These are phyloP conservation scores for Emydura subglobosa DNA, from an alignment of 2,113 vertebrate genomes.

Conservation along the genomic window DNA sequence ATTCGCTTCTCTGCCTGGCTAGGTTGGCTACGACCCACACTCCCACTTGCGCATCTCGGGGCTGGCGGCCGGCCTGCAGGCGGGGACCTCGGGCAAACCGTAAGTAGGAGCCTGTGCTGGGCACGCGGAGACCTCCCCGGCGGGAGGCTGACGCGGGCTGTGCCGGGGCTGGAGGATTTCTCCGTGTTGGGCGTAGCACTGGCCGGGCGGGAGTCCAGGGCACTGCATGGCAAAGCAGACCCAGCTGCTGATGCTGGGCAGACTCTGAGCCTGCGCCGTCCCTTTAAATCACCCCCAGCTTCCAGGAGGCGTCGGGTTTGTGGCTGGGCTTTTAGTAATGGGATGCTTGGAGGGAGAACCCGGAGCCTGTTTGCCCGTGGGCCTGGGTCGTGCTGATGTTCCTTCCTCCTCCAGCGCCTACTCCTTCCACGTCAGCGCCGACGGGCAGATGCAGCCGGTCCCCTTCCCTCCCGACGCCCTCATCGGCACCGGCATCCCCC, in stretches of 20 bases:
- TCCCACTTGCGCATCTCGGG: conserved; percentile 87
- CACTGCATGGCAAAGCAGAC: not conserved
- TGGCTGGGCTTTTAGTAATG: not conserved
- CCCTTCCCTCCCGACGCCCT: conserved; percentile 90
- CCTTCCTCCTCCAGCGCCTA: conserved; percentile 76
- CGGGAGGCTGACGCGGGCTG: not conserved
- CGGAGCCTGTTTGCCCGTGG: rapidly evolving
- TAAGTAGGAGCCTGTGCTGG: conserved; percentile 66
- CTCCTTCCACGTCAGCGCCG: conserved; percentile 89
- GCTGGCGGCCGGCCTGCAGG: conserved; percentile 84
- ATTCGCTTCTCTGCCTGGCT: not conserved
- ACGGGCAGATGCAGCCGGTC: conserved; percentile 94
- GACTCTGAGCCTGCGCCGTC: not conserved
- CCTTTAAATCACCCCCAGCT: not conserved
- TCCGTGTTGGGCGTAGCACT: not conserved
- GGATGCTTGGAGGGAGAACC: rapidly evolving
- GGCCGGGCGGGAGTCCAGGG: not conserved
- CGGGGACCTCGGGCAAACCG: conserved; percentile 86
- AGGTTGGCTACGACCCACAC: conserved; percentile 91
- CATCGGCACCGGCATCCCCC: conserved; percentile 86
- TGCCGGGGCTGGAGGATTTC: rapidly evolving
- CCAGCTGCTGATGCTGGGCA: rapidly evolving
- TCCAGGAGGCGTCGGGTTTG: not conserved
- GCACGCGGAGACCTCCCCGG: not conserved
- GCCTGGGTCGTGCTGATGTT: rapidly evolving